Evolutionary conservation across 2,888 invertebrate species (phyloP).

Genomic region (Spilarctia lutea): DNA sequence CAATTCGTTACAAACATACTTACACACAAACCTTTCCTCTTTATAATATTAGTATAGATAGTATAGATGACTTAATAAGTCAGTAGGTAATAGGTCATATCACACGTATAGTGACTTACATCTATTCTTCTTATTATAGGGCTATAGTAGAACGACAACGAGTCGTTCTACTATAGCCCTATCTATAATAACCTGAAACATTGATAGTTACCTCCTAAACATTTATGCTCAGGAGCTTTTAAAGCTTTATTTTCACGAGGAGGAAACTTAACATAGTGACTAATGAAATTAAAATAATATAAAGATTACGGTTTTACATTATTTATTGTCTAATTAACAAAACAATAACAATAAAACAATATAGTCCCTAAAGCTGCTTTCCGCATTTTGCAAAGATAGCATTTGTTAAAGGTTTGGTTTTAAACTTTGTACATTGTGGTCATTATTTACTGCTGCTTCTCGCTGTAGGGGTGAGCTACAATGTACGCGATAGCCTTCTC

Average conservation of each 20-base stretch:
- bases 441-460: conserved; percentile 44
- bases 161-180: too few species aligned
- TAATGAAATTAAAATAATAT: conserved; percentile 24
- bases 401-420: conserved; percentile 36
- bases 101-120: too few species aligned
- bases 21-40: too few species aligned
- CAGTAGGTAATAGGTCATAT: too few species aligned
- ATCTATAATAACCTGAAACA: too few species aligned
- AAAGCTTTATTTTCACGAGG: neutral
- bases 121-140: too few species aligned
- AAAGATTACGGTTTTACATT: conserved; percentile 46
- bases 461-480: conserved; percentile 74
- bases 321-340: conserved; percentile 54
- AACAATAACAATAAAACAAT: conserved; percentile 47
- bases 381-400: conserved; percentile 30
- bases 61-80: too few species aligned
- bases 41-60: too few species aligned
- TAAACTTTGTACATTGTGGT: conserved; percentile 13
- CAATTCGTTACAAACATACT: too few species aligned
- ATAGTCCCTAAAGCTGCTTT: conserved; percentile 52
- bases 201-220: too few species aligned
- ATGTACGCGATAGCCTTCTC: conserved; percentile 77
- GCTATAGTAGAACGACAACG: too few species aligned
- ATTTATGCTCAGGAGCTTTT: too few species aligned
- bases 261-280: neutral